Evolutionary conservation across 1,140 invertebrate species (phyloP).

Genomic region (Cotesia typhae): DNA sequence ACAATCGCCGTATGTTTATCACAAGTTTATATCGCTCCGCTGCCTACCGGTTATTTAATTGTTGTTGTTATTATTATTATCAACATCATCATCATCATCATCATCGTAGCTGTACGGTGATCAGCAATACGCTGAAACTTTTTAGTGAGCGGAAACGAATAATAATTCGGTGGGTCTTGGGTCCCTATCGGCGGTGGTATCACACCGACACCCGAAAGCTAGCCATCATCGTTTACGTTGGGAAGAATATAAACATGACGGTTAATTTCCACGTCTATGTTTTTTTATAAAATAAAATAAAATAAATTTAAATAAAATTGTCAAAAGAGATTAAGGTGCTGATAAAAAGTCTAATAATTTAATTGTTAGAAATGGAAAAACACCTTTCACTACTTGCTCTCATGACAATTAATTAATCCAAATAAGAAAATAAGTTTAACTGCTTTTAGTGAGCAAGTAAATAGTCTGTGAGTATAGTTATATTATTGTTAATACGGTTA

Average conservation of each 20-base stretch:
- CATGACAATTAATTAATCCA: not conserved
- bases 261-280: too few relatives aligned
- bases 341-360: too few relatives aligned
- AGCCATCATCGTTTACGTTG: too few relatives aligned
- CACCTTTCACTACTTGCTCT: too few relatives aligned
- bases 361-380: too few relatives aligned
- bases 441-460: too few relatives aligned
- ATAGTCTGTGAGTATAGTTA: too few relatives aligned
- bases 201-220: not conserved
- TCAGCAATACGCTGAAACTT: constrained; percentile 1
- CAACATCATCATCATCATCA: not conserved
- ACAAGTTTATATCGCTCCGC: constrained; percentile 12
- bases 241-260: too few relatives aligned
- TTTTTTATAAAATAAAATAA: too few relatives aligned
- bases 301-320: too few relatives aligned
- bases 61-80: not conserved
- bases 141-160: constrained; percentile 21
- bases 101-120: not conserved
- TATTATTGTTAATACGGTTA: not conserved
- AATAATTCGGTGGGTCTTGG: not conserved
- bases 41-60: too few relatives aligned
- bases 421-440: not conserved
- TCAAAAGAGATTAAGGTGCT: too few relatives aligned
- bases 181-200: not conserved
- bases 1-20: constrained; percentile 1